Evolutionary conservation across 2,888 invertebrate species (phyloP), one percentile per base, ranked within the genome.

Genomic region (Ormyrus rosae): DNA sequence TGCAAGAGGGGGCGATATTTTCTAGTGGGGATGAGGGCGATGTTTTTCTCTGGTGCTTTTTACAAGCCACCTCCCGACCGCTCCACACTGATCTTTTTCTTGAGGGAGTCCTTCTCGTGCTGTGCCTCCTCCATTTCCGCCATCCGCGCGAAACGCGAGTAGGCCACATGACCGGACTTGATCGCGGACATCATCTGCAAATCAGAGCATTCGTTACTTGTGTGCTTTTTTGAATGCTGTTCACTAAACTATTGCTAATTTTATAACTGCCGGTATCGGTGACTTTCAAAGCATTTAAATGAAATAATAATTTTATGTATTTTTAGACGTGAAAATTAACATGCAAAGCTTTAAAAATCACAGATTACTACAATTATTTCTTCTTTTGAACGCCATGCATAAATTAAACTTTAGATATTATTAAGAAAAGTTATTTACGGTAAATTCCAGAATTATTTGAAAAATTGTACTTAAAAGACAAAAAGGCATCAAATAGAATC

Each of bases 141-240:
- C 94, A 98, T 97, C 86, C 96, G 94, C 2, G 99, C 99, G 91
- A 99, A 98, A 81, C 99, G 93, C 13, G 98, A 99, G 91, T 98
- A 97, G 2, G 98, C 95, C 83, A 99, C 96, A 89, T 97, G 96
- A 9, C 99, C 99, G 0, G 97, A 96, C 91, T 99, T 99, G 86
- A 99, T 95, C 8, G 99, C 98, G 11, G 98, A 98, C 98, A 99
- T 99, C 96, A 99, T 96, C 99, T 99, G 90, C 56, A 45, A 63
- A 83, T 63, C 46, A n/a, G n/a, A n/a, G 3, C 3, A 6, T n/a
- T 56, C n/a, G 11, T 45, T 10, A 63, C 34, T 34, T 9, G 61
- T 55, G 56, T 45, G 64, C 48, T 70, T 68, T 67, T 67, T 50
- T n/a, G n/a, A 65, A 58, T 6, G 0, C 19, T 11, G 48, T 46